These are phyloP conservation scores for Gnatocerus cornutus DNA, from an alignment of 2,888 invertebrate genomes.

Conservation along the genomic window DNA sequence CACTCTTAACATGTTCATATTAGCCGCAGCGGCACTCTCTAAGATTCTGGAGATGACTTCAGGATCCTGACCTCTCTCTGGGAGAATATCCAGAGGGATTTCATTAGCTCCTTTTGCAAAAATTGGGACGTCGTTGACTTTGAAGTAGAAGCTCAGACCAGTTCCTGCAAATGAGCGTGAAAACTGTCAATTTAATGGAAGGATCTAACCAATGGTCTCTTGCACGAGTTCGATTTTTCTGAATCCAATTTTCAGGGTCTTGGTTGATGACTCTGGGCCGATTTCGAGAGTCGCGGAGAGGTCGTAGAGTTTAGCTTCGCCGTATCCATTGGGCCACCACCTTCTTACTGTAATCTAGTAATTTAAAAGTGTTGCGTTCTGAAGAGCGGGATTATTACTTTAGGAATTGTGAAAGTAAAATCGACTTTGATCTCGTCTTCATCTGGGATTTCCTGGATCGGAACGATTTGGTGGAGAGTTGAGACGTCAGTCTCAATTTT, in stretches of 20 bases:
- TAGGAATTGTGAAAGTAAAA: constrained; percentile 51
- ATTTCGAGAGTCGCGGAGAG: constrained; percentile 74
- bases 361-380: background rate
- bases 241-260: constrained; percentile 85
- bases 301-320: constrained; percentile 84
- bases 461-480: constrained; percentile 47
- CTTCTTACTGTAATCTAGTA: constrained; percentile 70
- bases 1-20: constrained; percentile 96
- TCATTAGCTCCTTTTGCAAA: constrained; percentile 97
- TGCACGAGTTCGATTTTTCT: constrained; percentile 89
- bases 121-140: constrained; percentile 88
- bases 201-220: constrained; percentile 72
- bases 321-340: constrained; percentile 99
- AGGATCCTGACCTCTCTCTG: constrained; percentile 78
- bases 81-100: constrained; percentile 91
- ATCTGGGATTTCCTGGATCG: constrained; percentile 49
- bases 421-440: constrained; percentile 65
- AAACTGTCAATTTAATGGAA: background rate
- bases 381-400: too few species aligned
- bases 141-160: constrained; percentile 90
- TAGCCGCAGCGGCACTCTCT: constrained; percentile 80
- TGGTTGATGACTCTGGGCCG: constrained; percentile 66
- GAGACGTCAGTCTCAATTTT: constrained; percentile 53
- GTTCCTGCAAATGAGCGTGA: constrained; percentile 53
- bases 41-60: constrained; percentile 79